Percentiles rank a stretch among this genome's conserved stretches.
Evolutionary conservation across 1,140 invertebrate species (phyloP).

Genomic region (honey bee (Apis mellifera)): Amel_HAv3.1 CM009944.2:5092001-5092500

Average conservation of each 20-base stretch:
- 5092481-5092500: conserved; percentile 74
- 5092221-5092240: not conserved
- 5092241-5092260: not conserved
- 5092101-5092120: conserved; percentile 55
- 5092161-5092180: conserved; percentile 83
- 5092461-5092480: conserved; percentile 81
- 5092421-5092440: conserved; percentile 91
- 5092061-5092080: conserved; percentile 26
- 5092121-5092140: conserved; percentile 76
- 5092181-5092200: not conserved
- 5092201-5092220: not conserved
- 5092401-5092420: conserved; percentile 84
- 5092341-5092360: conserved; percentile 84
- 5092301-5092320: conserved; percentile 84
- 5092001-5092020: conserved; percentile 52
- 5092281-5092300: not conserved
- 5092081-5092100: conserved; percentile 21
- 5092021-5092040: conserved; percentile 44
- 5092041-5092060: conserved; percentile 65
- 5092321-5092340: conserved; percentile 92
- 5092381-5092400: conserved; percentile 82
- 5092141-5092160: conserved; percentile 85
- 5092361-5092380: conserved; percentile 79
- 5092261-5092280: too few relatives aligned
- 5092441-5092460: conserved; percentile 91